Base-by-base conservation (phyloP, 2,888 invertebrate genomes). In the Diloba caeruleocephala region DNA sequence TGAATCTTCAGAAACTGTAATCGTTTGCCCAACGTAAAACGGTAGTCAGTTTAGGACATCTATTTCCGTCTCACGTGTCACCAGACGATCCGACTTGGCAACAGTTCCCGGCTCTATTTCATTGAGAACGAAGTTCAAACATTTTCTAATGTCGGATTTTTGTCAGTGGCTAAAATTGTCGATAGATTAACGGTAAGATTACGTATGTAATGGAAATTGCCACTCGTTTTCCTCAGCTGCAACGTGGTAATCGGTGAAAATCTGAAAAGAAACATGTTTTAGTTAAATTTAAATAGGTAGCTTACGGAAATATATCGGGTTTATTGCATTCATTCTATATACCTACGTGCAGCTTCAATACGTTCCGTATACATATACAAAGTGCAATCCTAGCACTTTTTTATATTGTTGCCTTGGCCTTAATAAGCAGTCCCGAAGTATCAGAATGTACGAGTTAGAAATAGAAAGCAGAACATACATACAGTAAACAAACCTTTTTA, bases 1-100 rank as follows among this genome's bases (percentile, higher is more conserved):
- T 45, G 58, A 64, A 72, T 45, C 56, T 64, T 67, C 69, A 71
- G 73, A 65, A 65, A 55, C 36, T 44, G 5, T 42, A 55, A 66
- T 50, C 56, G 46, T 51, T 76, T 63, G 51, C 56, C 50, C 48
- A 62, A 54, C 65, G 73, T 68, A 72, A 75, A 79, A 70, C 50
- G 65, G 76, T 74, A 71, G 71, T 69, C 61, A 66, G 69, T 63
- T 67, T 68, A 71, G 67, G 57, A 62, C 66, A 78, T 79, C 76
- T 89, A 92, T 91, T 92, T 90, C 84, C 76, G 84, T 82, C 78
- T 77, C 74, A 68, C 79, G 78, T 88, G 88, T 84, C 85, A 81
- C 83, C 74, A 73, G 76, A 77, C 74, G 58, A 71, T 58, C 56
- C 72, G 81, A 85, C 79, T 92, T 92, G 92, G 92, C 92, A 92